phyloP scores from a whole-genome alignment of 2,113 vertebrate genomes.

The Tursiops truncatus region DNA sequence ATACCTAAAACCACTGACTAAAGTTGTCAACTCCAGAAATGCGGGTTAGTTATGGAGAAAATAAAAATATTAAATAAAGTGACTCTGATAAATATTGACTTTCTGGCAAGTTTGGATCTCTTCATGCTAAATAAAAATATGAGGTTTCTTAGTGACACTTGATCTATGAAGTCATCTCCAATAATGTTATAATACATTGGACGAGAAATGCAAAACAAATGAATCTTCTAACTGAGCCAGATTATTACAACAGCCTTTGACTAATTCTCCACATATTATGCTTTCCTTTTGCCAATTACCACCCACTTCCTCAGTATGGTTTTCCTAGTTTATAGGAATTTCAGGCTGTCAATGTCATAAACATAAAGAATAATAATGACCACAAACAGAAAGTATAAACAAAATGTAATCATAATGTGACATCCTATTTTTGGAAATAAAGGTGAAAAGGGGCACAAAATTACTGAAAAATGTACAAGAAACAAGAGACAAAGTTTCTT shows the following conservation, averaged over 20 bases:
- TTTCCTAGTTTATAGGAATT: slow-evolving; percentile 45
- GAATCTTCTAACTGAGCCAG: slow-evolving; percentile 68
- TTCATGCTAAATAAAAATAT: slow-evolving; percentile 79
- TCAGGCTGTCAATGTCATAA: slow-evolving; percentile 43
- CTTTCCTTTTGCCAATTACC: slow-evolving; percentile 63
- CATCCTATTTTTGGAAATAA: not conserved
- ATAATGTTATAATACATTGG: slow-evolving; percentile 79
- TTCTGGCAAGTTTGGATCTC: slow-evolving; percentile 70
- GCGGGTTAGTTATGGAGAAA: slow-evolving; percentile 73
- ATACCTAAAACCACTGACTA: slow-evolving; percentile 42
- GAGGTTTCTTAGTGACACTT: slow-evolving; percentile 78
- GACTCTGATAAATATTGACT: slow-evolving; percentile 80
- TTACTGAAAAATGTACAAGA: not conserved
- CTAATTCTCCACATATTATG: slow-evolving; percentile 76
- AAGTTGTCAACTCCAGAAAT: slow-evolving; percentile 60
- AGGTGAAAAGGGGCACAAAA: not conserved
- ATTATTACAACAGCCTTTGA: slow-evolving; percentile 77
- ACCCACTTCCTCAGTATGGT: slow-evolving; percentile 42
- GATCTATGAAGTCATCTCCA: slow-evolving; percentile 82
- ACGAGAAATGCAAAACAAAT: slow-evolving; percentile 80
- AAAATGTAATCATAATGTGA: not conserved
- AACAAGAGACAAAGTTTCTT: not conserved
- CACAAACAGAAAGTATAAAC: slow-evolving; percentile 42
- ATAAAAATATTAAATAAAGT: slow-evolving; percentile 75
- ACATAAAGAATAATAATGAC: slow-evolving; percentile 57